Percentiles rank a stretch among this genome's conserved stretches.
Conservation (phyloP, 2,113 vertebrate species). For the Oriolus oriolus region DNA sequence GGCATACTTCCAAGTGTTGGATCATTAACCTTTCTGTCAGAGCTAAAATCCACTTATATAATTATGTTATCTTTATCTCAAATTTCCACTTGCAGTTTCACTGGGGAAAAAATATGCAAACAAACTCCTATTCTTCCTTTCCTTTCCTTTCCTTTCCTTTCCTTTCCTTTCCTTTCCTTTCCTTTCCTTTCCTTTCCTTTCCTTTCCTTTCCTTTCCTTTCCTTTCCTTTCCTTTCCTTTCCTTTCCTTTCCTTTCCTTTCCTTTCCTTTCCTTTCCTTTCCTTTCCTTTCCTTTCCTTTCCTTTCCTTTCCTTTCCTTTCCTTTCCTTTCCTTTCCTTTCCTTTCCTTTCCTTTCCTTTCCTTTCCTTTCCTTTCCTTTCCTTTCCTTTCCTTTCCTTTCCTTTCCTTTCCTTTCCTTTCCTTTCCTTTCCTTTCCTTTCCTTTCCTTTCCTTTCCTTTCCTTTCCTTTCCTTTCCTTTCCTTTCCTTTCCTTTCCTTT, state of each 20-base stretch:
- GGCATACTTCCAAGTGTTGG: conserved; percentile 23
- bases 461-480: neutral
- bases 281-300: neutral
- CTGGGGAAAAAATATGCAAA: neutral
- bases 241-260: neutral
- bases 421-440: neutral
- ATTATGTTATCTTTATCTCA: conserved; percentile 49
- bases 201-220: neutral
- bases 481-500: neutral
- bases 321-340: neutral
- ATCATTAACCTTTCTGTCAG: conserved; percentile 46
- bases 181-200: neutral
- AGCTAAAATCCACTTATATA: conserved; percentile 35
- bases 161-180: too few species aligned
- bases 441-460: neutral
- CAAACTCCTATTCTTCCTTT: neutral
- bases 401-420: neutral
- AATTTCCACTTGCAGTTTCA: conserved; percentile 41
- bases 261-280: neutral
- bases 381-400: neutral
- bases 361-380: neutral
- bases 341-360: neutral
- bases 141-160: neutral
- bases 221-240: neutral
- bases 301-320: neutral